A percentile compares a stretch with the other conserved stretches of the same genome.
Evolutionary conservation across 2,888 invertebrate species (phyloP).

Genomic region (Eugnorisma glareosa): DNA sequence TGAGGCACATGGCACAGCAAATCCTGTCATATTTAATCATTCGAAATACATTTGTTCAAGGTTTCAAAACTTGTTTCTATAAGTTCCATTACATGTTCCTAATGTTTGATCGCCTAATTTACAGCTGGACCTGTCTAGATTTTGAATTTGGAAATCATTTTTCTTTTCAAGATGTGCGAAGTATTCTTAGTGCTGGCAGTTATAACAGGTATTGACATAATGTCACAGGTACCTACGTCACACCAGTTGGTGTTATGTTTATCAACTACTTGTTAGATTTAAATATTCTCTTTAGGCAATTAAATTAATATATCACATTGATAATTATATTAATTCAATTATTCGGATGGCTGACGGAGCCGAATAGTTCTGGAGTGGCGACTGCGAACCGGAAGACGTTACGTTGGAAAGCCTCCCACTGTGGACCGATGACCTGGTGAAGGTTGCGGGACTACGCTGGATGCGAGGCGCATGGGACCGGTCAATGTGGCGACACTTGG

Average conservation of each 20-base stretch:
- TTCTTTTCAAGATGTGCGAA: background rate
- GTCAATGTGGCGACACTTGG: no score
- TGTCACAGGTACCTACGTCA: conserved; percentile 2
- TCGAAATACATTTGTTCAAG: conserved; percentile 16
- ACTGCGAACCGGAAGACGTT: no score
- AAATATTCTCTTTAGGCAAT: background rate
- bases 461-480: no score
- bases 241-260: background rate
- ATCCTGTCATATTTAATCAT: conserved; percentile 14
- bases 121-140: background rate
- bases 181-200: background rate
- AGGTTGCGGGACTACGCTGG: no score
- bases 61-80: conserved; percentile 17
- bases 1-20: background rate
- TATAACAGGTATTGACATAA: background rate
- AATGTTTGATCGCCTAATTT: background rate
- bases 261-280: conserved; percentile 28
- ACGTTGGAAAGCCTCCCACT: no score
- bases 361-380: no score
- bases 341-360: no score
- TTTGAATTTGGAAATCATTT: background rate
- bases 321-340: no score
- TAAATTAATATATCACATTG: conserved; percentile 1
- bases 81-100: background rate
- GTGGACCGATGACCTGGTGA: no score